Evolutionary conservation across 2,888 invertebrate genomes (phyloP), one percentile per base, ranked within the genome.

Genomic region (Clepsis dumicolana): DNA sequence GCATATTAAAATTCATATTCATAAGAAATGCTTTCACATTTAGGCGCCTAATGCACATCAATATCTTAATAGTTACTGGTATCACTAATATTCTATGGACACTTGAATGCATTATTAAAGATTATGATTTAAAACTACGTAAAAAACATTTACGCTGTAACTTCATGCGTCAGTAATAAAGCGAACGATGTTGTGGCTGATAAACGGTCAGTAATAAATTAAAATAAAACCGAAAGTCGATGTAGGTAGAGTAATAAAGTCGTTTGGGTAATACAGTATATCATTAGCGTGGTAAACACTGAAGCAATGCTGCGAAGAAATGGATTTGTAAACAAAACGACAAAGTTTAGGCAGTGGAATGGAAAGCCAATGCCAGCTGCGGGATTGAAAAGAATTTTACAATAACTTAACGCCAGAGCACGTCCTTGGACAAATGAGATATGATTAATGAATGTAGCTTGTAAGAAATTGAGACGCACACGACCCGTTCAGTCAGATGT

Each of bases 391-490:
- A 78, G 73, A 77, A 76, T 78, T 77, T 79, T 75, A 82, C 77
- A 78, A 79, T 74, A 78, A 78, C 74, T 81, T 76, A 78, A 75
- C 71, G 75, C 72, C 75, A 80, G 71, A 35, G 60, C 21, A n/a
- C 80, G 84, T 83, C 85, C 85, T 88, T 87, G 82, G 74, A 75
- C 81, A 87, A 90, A 90, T 85, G 86, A 89, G 87, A 76, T 73
- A 71, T 87, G 91, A 92, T 91, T 90, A 85, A 92, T 90, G 90
- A 79, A 66, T 75, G 70, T 71, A 76, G 74, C 79, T 80, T 79
- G 79, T 80, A 81, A 77, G 85, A 85, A 85, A 86, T 84, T 84
- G 83, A 89, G 86, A 85, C 80, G 77, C 76, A 50, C 71, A 66
- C 72, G 78, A 77, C 70, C 77, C 77, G 79, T 79, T 80, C 83